These are phyloP conservation scores for Cassiopea andromeda DNA, from an alignment of 30 jellyfish, hydroid and myxozoan genomes.

Conservation along the genomic window DNA sequence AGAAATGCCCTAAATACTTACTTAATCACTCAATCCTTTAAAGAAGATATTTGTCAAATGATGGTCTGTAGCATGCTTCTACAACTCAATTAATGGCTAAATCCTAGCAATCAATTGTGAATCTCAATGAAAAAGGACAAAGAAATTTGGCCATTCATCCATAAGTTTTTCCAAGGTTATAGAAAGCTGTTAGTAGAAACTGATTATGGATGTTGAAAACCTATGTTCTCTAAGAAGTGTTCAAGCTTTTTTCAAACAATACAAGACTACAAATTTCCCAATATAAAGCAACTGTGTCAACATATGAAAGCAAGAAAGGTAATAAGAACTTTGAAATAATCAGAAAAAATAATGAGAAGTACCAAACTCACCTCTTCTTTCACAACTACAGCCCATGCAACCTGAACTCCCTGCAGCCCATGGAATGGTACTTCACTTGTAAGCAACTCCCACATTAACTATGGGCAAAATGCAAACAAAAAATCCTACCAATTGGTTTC, in stretches of 20 bases:
- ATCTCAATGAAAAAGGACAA: too few species aligned
- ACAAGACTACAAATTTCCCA: not conserved
- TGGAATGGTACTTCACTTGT: slow-evolving; percentile 90
- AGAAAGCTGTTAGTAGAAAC: too few species aligned
- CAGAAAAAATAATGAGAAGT: not conserved
- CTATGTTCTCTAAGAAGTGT: too few species aligned
- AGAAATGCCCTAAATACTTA: too few species aligned
- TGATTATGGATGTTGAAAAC: too few species aligned
- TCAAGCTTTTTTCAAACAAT: not conserved
- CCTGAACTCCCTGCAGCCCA: slow-evolving; percentile 94
- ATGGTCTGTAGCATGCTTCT: too few species aligned
- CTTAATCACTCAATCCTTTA: too few species aligned
- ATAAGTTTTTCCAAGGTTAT: too few species aligned
- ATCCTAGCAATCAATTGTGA: too few species aligned
- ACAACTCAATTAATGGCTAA: too few species aligned
- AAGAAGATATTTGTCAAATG: too few species aligned
- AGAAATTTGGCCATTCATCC: too few species aligned
- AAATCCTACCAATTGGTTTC: not conserved
- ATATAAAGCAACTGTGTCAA: not conserved
- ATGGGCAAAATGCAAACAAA: not conserved
- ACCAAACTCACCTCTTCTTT: slow-evolving; percentile 74
- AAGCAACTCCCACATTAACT: slow-evolving; percentile 93
- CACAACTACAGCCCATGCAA: slow-evolving; percentile 92
- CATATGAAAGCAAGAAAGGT: not conserved
- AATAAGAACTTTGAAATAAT: not conserved